phyloP scores from a whole-genome alignment of 2,888 invertebrate genomes.

The Chaetogeoica ovagalla region DNA sequence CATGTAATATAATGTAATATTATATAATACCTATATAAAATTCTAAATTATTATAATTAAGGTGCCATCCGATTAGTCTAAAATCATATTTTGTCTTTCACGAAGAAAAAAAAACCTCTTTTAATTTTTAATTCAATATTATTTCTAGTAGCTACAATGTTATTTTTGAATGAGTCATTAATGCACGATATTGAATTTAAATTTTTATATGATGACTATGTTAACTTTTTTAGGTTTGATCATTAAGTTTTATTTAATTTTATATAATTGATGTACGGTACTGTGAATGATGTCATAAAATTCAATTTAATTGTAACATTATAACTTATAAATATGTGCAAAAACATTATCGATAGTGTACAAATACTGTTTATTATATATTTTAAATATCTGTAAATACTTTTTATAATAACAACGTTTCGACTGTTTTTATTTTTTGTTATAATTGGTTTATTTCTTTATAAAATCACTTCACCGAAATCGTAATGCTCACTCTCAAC shows the following conservation, averaged over 20 bases:
- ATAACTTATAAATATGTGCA: constrained; percentile 25
- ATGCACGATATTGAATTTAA: background rate
- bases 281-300: background rate
- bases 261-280: background rate
- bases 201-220: background rate
- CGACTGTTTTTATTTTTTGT: constrained; percentile 44
- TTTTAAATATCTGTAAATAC: constrained; percentile 24
- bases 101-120: too few species aligned
- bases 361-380: constrained; percentile 15
- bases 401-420: constrained; percentile 38
- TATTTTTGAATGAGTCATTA: background rate
- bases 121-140: background rate
- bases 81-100: background rate
- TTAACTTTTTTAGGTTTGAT: constrained; percentile 27
- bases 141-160: background rate
- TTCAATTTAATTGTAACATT: background rate
- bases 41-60: background rate
- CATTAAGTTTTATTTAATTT: constrained; percentile 25
- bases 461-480: too few species aligned
- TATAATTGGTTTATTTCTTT: constrained; percentile 15
- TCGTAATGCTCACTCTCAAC: too few species aligned
- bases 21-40: background rate
- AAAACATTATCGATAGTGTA: constrained; percentile 15
- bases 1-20: constrained; percentile 7
- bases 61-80: constrained; percentile 4